Evolutionary conservation across 2,113 vertebrate species (phyloP).

Genomic region (Benitochromis conjunctus): DNA sequence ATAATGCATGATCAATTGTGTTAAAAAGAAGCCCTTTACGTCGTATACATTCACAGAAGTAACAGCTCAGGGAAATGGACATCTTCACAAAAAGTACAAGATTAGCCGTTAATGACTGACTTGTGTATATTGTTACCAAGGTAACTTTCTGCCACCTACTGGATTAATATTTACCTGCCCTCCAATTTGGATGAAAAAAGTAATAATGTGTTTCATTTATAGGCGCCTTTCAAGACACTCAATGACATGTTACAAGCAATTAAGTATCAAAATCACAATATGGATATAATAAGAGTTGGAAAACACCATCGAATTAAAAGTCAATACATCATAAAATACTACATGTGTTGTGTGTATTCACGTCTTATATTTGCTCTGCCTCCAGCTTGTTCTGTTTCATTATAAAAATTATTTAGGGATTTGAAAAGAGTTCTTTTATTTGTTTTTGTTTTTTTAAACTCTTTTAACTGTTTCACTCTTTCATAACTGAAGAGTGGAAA

Average conservation of each 20-base stretch:
- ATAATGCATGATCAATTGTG: background rate
- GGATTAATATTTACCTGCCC: conserved; percentile 35
- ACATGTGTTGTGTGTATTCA: background rate
- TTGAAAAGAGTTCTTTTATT: background rate
- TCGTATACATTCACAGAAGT: background rate
- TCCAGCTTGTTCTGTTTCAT: background rate
- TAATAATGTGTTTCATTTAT: background rate
- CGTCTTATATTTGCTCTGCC: background rate
- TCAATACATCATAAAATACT: background rate
- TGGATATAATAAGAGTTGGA: background rate
- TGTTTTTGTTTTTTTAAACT: background rate
- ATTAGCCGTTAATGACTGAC: background rate
- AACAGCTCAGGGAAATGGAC: background rate
- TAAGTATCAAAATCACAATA: background rate
- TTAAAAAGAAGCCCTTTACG: background rate
- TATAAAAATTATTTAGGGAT: background rate
- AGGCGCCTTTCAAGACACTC: background rate
- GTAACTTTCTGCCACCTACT: conserved; percentile 64
- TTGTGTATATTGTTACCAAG: conserved; percentile 12
- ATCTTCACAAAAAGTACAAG: background rate
- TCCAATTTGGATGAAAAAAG: background rate
- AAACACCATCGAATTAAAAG: background rate
- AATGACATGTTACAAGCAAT: background rate
- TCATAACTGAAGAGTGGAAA: background rate
- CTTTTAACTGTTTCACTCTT: background rate